Evolutionary conservation across 2,113 vertebrate genomes (phyloP).

Genomic region (Vulpes lagopus): DNA sequence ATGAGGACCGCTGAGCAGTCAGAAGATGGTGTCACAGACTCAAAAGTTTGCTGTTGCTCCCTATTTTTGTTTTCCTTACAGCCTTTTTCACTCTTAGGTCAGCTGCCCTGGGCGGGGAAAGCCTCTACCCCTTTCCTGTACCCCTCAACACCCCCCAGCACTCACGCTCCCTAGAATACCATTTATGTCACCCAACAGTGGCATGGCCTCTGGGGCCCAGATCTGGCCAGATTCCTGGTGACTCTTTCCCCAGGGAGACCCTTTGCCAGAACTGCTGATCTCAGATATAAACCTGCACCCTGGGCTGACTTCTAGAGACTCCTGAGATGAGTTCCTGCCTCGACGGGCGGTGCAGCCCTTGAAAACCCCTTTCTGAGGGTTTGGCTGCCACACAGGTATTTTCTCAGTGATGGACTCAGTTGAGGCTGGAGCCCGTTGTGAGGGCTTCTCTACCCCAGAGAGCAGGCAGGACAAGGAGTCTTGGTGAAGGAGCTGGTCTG

Average conservation of each 20-base stretch:
- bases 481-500: background rate
- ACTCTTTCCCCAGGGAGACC: background rate
- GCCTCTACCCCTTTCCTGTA: background rate
- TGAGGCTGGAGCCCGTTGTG: background rate
- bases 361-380: background rate
- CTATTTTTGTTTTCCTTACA: background rate
- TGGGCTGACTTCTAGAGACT: background rate
- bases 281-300: background rate
- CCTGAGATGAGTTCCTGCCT: background rate
- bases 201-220: background rate
- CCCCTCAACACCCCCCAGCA: background rate
- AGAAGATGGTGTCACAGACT: rapidly evolving
- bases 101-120: background rate
- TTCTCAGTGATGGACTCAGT: background rate
- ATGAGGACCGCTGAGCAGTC: background rate
- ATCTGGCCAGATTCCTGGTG: background rate
- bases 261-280: background rate
- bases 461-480: background rate
- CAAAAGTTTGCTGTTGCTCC: no score
- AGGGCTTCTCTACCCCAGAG: background rate
- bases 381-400: background rate
- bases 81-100: background rate
- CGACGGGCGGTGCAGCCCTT: background rate
- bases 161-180: rapidly evolving
- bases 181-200: background rate